Percentiles rank a stretch among this genome's conserved stretches.
Conservation (phyloP, 2,113 vertebrate species). For the Bombycilla garrulus region DNA sequence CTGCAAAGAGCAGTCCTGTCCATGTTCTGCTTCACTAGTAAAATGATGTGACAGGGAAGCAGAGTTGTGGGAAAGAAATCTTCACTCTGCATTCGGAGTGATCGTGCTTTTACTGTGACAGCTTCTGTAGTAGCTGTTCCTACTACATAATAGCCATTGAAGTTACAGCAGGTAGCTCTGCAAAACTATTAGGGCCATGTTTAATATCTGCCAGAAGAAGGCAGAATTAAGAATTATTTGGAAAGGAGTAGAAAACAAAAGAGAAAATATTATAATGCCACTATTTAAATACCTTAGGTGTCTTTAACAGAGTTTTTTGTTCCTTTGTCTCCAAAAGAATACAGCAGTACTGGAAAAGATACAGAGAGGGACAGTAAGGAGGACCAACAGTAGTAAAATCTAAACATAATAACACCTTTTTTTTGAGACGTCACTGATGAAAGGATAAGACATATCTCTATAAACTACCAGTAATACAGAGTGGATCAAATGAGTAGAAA, state of each 20-base stretch:
- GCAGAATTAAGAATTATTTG: neutral
- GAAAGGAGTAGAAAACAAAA: neutral
- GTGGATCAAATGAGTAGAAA: neutral
- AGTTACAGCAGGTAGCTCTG: neutral
- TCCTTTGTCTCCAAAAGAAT: neutral
- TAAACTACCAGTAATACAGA: neutral
- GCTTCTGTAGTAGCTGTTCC: neutral
- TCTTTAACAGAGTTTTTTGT: neutral
- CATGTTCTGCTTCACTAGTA: conserved; percentile 16
- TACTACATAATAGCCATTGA: neutral
- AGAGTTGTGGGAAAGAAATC: conserved; percentile 17
- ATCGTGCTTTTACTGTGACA: neutral
- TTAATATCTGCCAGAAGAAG: neutral
- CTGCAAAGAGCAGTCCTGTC: conserved; percentile 8
- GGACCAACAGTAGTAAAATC: neutral
- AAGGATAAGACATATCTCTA: neutral
- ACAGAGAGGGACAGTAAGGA: neutral
- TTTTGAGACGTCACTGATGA: neutral
- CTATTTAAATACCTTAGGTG: neutral
- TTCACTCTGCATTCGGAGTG: neutral
- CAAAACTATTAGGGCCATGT: neutral
- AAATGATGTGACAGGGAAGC: conserved; percentile 24
- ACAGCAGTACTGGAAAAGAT: neutral
- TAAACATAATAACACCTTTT: neutral
- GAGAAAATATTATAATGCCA: neutral